Percentiles rank a stretch among this genome's conserved stretches.
Conservation (phyloP, 1,140 invertebrate genomes). For the Plodia interpunctella region DNA sequence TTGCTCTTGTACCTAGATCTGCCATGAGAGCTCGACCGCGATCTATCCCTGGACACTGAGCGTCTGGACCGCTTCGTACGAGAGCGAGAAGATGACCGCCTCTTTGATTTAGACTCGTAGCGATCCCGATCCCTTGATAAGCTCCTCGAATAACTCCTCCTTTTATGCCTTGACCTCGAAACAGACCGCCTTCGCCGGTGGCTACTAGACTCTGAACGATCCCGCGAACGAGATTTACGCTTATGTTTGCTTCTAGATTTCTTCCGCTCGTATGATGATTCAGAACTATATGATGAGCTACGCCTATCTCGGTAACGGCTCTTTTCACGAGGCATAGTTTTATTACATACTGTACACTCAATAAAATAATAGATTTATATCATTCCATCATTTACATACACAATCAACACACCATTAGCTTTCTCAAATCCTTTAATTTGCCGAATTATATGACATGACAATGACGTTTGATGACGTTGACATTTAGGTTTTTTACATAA, state of each 20-base stretch:
- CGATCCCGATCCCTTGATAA: conserved; percentile 54
- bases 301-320: conserved; percentile 55
- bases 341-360: not conserved
- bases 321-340: conserved; percentile 55
- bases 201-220: conserved; percentile 53
- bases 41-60: conserved; percentile 43
- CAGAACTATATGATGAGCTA: conserved; percentile 59
- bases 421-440: too few relatives aligned
- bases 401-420: too few relatives aligned
- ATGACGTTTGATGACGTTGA: too few relatives aligned
- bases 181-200: conserved; percentile 49
- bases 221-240: conserved; percentile 51
- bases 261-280: conserved; percentile 61
- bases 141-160: conserved; percentile 61
- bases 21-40: conserved; percentile 51
- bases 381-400: too few relatives aligned
- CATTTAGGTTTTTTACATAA: too few relatives aligned
- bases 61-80: conserved; percentile 44
- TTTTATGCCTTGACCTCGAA: conserved; percentile 44
- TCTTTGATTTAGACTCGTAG: conserved; percentile 53
- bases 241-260: conserved; percentile 63
- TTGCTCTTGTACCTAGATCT: conserved; percentile 46
- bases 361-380: too few relatives aligned
- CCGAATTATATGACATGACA: too few relatives aligned
- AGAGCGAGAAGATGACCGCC: conserved; percentile 47